phyloP scores from a whole-genome alignment of 2,113 vertebrate genomes.

The Callipepla californica region DNA sequence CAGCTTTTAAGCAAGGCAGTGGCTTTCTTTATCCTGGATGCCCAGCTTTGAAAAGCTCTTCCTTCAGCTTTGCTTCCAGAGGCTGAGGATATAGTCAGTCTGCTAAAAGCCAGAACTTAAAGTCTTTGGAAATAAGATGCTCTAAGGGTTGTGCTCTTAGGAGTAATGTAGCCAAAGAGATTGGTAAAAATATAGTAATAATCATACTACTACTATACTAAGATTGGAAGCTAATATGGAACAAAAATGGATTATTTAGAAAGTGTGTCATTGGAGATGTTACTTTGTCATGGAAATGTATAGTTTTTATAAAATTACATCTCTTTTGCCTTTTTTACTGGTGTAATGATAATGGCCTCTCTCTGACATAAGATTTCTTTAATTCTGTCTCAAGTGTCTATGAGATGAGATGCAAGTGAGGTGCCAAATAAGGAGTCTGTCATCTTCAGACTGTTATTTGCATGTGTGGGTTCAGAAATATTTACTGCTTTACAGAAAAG shows the following conservation, averaged over 20 bases:
- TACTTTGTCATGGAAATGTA: not conserved
- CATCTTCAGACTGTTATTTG: not conserved
- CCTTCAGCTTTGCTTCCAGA: not conserved
- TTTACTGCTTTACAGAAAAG: not conserved
- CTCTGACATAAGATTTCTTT: not conserved
- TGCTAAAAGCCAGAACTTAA: not conserved
- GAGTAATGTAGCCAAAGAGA: slow-evolving; percentile 4
- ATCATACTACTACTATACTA: not conserved
- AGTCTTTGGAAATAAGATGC: not conserved
- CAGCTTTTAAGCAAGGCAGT: not conserved
- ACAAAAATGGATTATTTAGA: not conserved
- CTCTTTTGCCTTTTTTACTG: not conserved
- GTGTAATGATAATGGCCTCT: not conserved
- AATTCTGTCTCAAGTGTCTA: not conserved
- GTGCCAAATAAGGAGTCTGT: not conserved
- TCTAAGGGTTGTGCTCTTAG: not conserved
- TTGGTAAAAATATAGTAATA: not conserved
- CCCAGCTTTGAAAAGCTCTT: not conserved
- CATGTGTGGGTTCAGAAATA: not conserved
- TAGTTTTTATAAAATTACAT: not conserved
- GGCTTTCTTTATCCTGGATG: not conserved
- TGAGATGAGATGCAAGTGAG: not conserved
- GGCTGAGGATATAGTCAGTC: accelerated
- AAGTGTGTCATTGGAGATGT: not conserved
- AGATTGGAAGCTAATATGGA: not conserved